These are phyloP conservation scores for Nephrocerus scutellatus DNA, from an alignment of 2,888 invertebrate genomes.

Conservation along the genomic window DNA sequence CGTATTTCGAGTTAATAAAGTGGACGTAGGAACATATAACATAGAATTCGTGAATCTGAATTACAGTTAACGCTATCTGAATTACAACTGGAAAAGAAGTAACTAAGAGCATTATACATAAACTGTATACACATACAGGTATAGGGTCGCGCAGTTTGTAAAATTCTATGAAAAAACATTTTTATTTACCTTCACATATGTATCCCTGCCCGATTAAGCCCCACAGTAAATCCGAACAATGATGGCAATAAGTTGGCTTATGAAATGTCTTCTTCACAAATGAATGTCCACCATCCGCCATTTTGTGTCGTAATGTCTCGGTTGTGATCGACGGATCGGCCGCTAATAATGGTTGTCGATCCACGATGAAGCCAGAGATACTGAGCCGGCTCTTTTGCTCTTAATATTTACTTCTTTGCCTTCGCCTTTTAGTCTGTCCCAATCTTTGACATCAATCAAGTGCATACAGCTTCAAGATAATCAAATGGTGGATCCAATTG, in stretches of 20 bases:
- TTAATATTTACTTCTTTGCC: conserved; percentile 13
- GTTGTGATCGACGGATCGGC: not conserved
- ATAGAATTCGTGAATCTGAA: too few relatives aligned
- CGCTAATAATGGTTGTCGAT: conserved; percentile 5
- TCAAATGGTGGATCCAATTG: too few relatives aligned
- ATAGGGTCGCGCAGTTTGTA: too few relatives aligned
- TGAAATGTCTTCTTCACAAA: conserved; percentile 99
- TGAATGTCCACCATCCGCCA: conserved; percentile 78
- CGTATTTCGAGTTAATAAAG: too few relatives aligned
- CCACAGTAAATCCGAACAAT: conserved; percentile 99
- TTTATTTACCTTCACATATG: conserved; percentile 91
- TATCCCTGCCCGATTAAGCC: conserved; percentile 99
- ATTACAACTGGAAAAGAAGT: not conserved
- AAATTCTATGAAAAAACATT: not conserved
- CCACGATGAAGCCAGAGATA: not conserved
- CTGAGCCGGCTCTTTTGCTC: conserved; percentile 10
- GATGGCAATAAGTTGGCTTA: conserved; percentile 99
- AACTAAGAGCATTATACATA: not conserved
- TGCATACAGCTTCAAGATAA: too few relatives aligned
- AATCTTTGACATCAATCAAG: too few relatives aligned
- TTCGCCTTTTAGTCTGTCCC: too few relatives aligned
- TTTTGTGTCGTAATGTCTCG: conserved; percentile 36
- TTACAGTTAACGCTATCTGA: too few relatives aligned
- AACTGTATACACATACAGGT: too few relatives aligned
- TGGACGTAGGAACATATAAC: too few relatives aligned